Evolutionary conservation across 2,888 invertebrate species (phyloP).

Genomic region (Bursaphelenchus okinawaensis): DNA sequence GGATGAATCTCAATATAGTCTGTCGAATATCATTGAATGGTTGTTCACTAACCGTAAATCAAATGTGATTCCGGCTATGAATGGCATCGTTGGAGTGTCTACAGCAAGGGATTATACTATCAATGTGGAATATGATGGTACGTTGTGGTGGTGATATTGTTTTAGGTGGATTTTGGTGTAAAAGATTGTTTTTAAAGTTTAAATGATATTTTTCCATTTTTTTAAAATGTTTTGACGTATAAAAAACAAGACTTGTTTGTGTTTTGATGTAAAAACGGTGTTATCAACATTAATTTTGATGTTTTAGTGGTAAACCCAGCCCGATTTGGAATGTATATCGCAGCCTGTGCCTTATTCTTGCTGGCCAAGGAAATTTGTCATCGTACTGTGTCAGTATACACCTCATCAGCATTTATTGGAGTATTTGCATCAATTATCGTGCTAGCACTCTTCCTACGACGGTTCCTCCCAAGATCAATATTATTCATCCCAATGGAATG

Average conservation of each 20-base stretch:
- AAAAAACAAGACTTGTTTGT: background rate
- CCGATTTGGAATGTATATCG: background rate
- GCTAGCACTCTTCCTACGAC: slow-evolving; percentile 7
- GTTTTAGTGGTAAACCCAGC: background rate
- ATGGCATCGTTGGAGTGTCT: background rate
- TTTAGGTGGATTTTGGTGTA: background rate
- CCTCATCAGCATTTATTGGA: slow-evolving; percentile 1
- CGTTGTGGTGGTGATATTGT: background rate
- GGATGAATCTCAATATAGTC: background rate
- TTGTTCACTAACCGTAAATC: background rate
- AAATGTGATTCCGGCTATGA: background rate
- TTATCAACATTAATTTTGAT: no score
- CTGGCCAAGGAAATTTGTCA: background rate
- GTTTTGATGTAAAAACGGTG: no score
- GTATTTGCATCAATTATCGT: slow-evolving; percentile 6
- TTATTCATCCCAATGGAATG: slow-evolving; percentile 5
- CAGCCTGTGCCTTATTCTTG: background rate
- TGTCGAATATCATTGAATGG: background rate
- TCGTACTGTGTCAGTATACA: background rate
- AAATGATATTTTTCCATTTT: background rate
- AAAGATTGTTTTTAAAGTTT: background rate
- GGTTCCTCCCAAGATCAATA: slow-evolving; percentile 2
- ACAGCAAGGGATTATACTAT: background rate
- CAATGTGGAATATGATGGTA: background rate
- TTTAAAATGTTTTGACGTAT: background rate